Base-by-base conservation (phyloP, 2,888 invertebrate species). In the Parnassius smintheus region DNA sequence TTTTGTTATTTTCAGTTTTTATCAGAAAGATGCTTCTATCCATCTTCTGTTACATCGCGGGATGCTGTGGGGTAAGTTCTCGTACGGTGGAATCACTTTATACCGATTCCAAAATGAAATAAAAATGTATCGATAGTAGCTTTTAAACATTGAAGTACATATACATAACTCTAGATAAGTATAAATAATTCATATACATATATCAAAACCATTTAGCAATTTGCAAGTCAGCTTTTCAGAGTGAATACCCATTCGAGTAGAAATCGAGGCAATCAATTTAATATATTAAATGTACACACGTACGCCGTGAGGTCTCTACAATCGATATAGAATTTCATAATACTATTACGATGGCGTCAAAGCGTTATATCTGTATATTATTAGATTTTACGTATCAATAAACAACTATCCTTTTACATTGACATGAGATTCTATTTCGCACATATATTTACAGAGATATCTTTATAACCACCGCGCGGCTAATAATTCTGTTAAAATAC, bases 321-420 rank as follows among this genome's bases (percentile, higher is more conserved):
- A 13, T 13, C 18, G n/a, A 48, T 59, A 18, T 59, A 11, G 48
- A 46, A 59, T 59, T 59, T 46, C 41, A 35, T 54, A 59, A 59
- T 22, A 54, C 41, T 41, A 59, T 54, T 54, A n/a, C 25, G 11
- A 41, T 12, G 46, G 53, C 53, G 13, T 49, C 49, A 49, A 49
- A 49, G 48, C 12, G 25, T n/a, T 41, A 11, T 42, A 13, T 35
- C 35, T 35, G 1, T 51, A 53, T 53, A 22, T 9, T 51, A 12
- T 25, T 25, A 46, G 9, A 18, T 18, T 44, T 55, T 44, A 22
- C 18, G 11, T 13, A n/a, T 18, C 11, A 2, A 22, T 9, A 18
- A 8, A 2, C 42, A 45, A 18, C 12, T 12, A 18, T 44, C 13
- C 13, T 49, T 13, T 35, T 13, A 2, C 8, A 8, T 49, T 49